Evolutionary conservation across 2,797 vertebrate species (phyloP).

Genomic region (Acanthurus leucopareius): DNA sequence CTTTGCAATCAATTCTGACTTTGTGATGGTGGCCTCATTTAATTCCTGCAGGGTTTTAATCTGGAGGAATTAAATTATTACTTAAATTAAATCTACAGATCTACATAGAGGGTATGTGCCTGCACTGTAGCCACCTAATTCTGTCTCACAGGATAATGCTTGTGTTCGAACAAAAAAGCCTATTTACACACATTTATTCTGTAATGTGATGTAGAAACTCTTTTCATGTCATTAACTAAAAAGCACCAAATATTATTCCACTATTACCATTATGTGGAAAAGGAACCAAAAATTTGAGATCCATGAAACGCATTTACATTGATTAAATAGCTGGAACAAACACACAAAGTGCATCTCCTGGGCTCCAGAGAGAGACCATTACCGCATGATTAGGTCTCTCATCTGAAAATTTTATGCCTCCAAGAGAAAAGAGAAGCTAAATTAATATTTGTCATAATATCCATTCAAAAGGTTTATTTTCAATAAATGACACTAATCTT

Average conservation of each 20-base stretch:
- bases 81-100: not conserved
- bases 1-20: no score
- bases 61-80: no score
- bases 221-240: slow-evolving; percentile 26
- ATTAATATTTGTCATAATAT: not conserved
- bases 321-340: slow-evolving; percentile 19
- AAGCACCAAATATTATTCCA: slow-evolving; percentile 19
- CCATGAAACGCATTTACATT: slow-evolving; percentile 26
- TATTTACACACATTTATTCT: slow-evolving; percentile 2
- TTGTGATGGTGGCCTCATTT: no score
- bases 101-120: not conserved
- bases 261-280: slow-evolving; percentile 6
- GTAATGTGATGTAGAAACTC: not conserved
- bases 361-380: slow-evolving; percentile 12
- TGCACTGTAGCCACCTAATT: not conserved
- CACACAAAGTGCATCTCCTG: not conserved
- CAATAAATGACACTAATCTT: not conserved
- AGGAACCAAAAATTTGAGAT: not conserved
- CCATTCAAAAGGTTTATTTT: not conserved
- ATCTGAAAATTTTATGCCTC: not conserved
- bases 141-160: not conserved
- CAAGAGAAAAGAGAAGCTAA: not conserved
- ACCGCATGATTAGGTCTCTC: slow-evolving; percentile 1
- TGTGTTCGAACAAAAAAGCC: slow-evolving; percentile 7
- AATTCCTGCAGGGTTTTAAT: no score